Conservation (phyloP, 2,888 invertebrate species). For the Seira musarum region DNA sequence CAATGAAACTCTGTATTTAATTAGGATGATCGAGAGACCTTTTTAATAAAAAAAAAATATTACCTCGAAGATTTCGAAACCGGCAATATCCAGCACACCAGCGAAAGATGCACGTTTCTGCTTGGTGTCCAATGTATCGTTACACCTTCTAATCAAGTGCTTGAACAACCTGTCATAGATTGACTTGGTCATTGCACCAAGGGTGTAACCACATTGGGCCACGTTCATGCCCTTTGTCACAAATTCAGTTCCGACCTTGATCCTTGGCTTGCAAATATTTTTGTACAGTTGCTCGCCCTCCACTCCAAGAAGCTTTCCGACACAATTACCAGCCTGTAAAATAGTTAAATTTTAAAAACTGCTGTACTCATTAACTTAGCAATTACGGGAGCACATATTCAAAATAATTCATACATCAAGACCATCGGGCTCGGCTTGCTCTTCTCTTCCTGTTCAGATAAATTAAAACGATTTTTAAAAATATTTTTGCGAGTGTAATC, state of each 20-base stretch:
- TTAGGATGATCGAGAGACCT: too few relatives aligned
- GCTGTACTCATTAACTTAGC: too few relatives aligned
- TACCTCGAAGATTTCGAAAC: slow-evolving; percentile 78
- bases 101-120: slow-evolving; percentile 76
- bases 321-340: slow-evolving; percentile 47
- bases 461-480: too few relatives aligned
- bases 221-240: slow-evolving; percentile 74
- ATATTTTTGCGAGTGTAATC: too few relatives aligned
- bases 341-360: too few relatives aligned
- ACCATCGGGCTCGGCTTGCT: slow-evolving; percentile 62
- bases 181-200: slow-evolving; percentile 72
- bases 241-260: slow-evolving; percentile 74
- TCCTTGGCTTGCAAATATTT: slow-evolving; percentile 73
- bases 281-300: slow-evolving; percentile 73
- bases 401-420: slow-evolving; percentile 27
- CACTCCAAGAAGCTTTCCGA: slow-evolving; percentile 74
- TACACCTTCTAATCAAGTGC: slow-evolving; percentile 76
- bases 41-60: slow-evolving; percentile 68
- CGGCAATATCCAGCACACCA: slow-evolving; percentile 77
- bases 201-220: slow-evolving; percentile 71
- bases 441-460: slow-evolving; percentile 70
- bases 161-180: slow-evolving; percentile 72
- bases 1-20: too few relatives aligned
- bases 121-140: slow-evolving; percentile 76
- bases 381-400: too few relatives aligned